Base-by-base conservation (phyloP, 2,797 vertebrate genomes). In the Brotula barbata region DNA sequence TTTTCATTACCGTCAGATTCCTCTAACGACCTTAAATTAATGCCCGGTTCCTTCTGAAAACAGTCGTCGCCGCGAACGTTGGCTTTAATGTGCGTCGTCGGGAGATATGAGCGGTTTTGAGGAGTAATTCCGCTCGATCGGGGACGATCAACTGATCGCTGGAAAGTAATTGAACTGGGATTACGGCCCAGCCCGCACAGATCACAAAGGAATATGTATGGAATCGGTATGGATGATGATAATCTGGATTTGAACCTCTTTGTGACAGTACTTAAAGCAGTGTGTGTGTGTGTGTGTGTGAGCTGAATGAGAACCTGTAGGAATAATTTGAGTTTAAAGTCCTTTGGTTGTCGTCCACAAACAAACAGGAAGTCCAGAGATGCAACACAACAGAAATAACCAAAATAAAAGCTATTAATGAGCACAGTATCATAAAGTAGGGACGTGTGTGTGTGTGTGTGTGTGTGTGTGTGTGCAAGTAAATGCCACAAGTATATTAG, bases 121-220 rank as follows among this genome's bases (percentile, higher is more conserved):
- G 8, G 25, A 5, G 16, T 60, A 16, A 16, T 23, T 33, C 42
- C 33, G 36, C 13, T 0, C 1, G 23, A 36, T 58, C 62, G 34
- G 25, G 41, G 25, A 2, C 44, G 55, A 54, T 68, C 42, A 64
- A 64, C 61, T 16, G 43, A 71, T 76, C 42, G 43, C 19, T 52
- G 37, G 48, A 21, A 44, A 40, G 58, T 48, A 59, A 75, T 20
- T 49, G 55, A 57, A 45, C 40, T 8, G 44, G 66, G 51, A 55
- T 67, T 63, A 54, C 3, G 13, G 47, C 50, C 37, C 0, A 37
- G 41, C 34, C 40, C 20, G 65, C 12, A 1, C 56, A 22, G 19
- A 46, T 62, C 53, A 33, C 58, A 20, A 23, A 62, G 49, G 48
- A 71, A 62, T 54, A 66, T 49, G 58, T 49, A 43, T 2, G 17